A percentile compares a stretch with the other conserved stretches of the same genome.
phyloP scores from a whole-genome alignment of 30 jellyfish, hydroid and myxozoan genomes.

The Catostylus mosaicus region DNA sequence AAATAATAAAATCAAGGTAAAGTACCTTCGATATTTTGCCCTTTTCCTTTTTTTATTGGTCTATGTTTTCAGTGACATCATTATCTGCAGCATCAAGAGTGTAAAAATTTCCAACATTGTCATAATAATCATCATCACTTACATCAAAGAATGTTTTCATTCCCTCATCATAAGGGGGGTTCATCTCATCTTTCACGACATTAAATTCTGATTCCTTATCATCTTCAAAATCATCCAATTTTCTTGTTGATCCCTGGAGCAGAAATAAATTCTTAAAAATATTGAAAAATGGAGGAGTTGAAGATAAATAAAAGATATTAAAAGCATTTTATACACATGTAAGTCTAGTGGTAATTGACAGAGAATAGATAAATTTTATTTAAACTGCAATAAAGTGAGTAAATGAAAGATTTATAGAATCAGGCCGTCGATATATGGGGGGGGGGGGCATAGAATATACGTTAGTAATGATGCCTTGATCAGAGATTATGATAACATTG shows the following conservation, averaged over 20 bases:
- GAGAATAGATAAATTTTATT: too few relatives aligned
- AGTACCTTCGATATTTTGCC: too few relatives aligned
- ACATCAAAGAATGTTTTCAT: background rate
- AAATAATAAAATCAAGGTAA: too few relatives aligned
- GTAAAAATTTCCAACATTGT: background rate
- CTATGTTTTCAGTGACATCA: background rate
- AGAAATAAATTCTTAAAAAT: background rate
- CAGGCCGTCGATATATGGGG: too few relatives aligned
- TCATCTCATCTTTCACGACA: background rate
- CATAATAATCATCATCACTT: background rate
- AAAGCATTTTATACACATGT: too few relatives aligned
- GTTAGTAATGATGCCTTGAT: background rate
- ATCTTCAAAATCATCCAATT: background rate
- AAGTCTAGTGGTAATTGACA: too few relatives aligned
- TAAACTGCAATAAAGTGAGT: too few relatives aligned
- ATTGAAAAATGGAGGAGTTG: too few relatives aligned
- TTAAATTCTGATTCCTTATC: background rate
- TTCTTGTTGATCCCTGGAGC: background rate
- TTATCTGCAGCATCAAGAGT: conserved; percentile 6
- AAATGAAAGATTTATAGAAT: too few relatives aligned
- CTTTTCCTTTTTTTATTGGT: background rate
- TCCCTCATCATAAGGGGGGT: background rate
- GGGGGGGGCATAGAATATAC: too few relatives aligned
- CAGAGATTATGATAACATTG: background rate
- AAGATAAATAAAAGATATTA: too few relatives aligned